phyloP scores from a whole-genome alignment of 1,140 invertebrate genomes.

The Bemisia tabaci region DNA sequence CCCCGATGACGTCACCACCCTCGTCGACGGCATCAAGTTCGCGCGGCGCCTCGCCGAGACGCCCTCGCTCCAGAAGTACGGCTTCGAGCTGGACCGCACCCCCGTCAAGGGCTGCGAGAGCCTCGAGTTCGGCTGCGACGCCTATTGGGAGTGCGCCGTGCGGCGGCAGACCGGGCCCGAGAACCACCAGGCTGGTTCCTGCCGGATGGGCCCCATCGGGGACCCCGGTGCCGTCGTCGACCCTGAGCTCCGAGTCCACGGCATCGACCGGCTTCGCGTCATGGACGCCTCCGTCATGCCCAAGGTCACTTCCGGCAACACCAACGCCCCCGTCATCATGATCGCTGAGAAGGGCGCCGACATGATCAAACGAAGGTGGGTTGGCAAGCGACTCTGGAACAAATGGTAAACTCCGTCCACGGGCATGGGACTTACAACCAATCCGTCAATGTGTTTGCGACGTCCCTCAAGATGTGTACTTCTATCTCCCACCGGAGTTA shows the following conservation, averaged over 20 bases:
- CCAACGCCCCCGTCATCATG: slow-evolving; percentile 69
- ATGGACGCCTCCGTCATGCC: slow-evolving; percentile 73
- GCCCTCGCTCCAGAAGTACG: slow-evolving; percentile 48
- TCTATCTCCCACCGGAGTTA: too few species aligned
- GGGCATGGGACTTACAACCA: background rate
- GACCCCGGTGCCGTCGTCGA: slow-evolving; percentile 58
- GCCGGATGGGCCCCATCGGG: slow-evolving; percentile 56
- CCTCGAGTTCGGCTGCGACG: slow-evolving; percentile 54
- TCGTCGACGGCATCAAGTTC: slow-evolving; percentile 63
- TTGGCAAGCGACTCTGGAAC: slow-evolving; percentile 24
- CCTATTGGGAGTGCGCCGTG: slow-evolving; percentile 67
- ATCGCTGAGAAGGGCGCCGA: slow-evolving; percentile 68
- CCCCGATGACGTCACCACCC: slow-evolving; percentile 52
- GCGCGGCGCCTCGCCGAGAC: slow-evolving; percentile 49
- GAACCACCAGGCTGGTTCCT: slow-evolving; percentile 73
- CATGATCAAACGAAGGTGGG: slow-evolving; percentile 56
- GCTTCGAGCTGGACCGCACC: slow-evolving; percentile 53
- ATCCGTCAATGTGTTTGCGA: too few species aligned
- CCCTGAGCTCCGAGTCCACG: slow-evolving; percentile 48
- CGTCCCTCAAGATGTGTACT: too few species aligned
- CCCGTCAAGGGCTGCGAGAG: slow-evolving; percentile 55
- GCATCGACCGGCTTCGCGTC: slow-evolving; percentile 51
- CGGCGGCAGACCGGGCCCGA: slow-evolving; percentile 59
- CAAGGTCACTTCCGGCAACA: slow-evolving; percentile 56
- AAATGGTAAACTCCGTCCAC: too few species aligned